A percentile compares a stretch with the other conserved stretches of the same genome.
Evolutionary conservation across 2,113 vertebrate species (phyloP).

Genomic region (Chaetodon trifascialis): DNA sequence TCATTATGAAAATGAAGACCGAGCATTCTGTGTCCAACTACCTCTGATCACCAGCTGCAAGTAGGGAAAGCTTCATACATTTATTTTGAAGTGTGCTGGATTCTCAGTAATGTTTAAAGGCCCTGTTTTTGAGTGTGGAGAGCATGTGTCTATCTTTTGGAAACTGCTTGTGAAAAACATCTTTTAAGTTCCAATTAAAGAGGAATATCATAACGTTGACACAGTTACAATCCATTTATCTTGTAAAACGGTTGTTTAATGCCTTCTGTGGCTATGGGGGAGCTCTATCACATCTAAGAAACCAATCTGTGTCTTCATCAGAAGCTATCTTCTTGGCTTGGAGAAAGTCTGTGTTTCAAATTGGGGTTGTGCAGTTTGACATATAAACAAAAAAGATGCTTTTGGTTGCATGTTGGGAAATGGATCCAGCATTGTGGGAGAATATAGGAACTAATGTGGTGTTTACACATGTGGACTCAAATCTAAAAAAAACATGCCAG

Average conservation of each 20-base stretch:
- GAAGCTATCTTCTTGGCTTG: neutral
- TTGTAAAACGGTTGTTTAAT: neutral
- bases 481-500: neutral
- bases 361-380: neutral
- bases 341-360: neutral
- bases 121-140: neutral
- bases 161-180: neutral
- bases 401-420: neutral
- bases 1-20: conserved; percentile 47
- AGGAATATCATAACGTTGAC: neutral
- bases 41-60: conserved; percentile 22
- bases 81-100: conserved; percentile 9
- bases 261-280: neutral
- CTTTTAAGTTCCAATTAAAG: neutral
- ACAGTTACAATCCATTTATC: neutral
- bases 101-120: neutral
- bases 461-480: neutral
- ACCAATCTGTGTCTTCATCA: neutral
- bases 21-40: conserved; percentile 21
- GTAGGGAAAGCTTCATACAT: conserved; percentile 10
- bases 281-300: neutral
- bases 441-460: neutral
- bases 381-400: neutral
- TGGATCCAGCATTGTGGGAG: neutral
- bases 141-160: neutral